These are phyloP conservation scores for Mastacembelus armatus DNA, from an alignment of 2,797 vertebrate genomes.

Conservation along the genomic window DNA sequence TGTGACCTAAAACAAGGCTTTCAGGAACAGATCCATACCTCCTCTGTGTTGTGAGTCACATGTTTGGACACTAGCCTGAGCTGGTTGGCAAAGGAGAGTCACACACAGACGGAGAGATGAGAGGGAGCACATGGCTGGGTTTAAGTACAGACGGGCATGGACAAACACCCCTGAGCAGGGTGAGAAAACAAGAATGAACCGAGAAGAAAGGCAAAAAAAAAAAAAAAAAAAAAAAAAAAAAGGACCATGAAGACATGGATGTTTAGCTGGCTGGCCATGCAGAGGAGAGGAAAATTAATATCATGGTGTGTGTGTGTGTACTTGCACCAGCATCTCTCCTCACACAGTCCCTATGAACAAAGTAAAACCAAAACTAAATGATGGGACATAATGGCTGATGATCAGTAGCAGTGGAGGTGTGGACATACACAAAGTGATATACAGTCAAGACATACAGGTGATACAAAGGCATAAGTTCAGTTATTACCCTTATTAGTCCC, in stretches of 20 bases:
- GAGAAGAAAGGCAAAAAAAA: too few relatives aligned
- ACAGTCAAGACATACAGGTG: neutral
- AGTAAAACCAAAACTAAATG: constrained; percentile 62
- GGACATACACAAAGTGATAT: neutral
- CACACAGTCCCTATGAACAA: constrained; percentile 43
- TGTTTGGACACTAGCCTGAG: constrained; percentile 51
- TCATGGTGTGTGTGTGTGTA: constrained; percentile 3
- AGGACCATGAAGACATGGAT: neutral
- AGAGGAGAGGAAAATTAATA: constrained; percentile 11
- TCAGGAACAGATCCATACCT: constrained; percentile 42
- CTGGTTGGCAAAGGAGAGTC: constrained; percentile 49
- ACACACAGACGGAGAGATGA: constrained; percentile 45
- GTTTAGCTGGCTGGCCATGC: neutral
- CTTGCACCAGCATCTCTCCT: neutral
- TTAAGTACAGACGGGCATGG: constrained; percentile 28
- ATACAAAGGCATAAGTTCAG: too few relatives aligned
- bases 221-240: constrained; percentile 2
- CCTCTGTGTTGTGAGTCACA: constrained; percentile 30
- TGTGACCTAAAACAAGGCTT: constrained; percentile 30
- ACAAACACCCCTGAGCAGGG: constrained; percentile 29
- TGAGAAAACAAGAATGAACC: neutral
- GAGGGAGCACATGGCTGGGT: constrained; percentile 44
- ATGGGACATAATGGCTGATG: constrained; percentile 66
- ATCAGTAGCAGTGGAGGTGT: constrained; percentile 55
- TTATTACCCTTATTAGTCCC: too few relatives aligned